Evolutionary conservation across 2,797 vertebrate species (phyloP).

Genomic region (Enteromius unitaeniatus): DNA sequence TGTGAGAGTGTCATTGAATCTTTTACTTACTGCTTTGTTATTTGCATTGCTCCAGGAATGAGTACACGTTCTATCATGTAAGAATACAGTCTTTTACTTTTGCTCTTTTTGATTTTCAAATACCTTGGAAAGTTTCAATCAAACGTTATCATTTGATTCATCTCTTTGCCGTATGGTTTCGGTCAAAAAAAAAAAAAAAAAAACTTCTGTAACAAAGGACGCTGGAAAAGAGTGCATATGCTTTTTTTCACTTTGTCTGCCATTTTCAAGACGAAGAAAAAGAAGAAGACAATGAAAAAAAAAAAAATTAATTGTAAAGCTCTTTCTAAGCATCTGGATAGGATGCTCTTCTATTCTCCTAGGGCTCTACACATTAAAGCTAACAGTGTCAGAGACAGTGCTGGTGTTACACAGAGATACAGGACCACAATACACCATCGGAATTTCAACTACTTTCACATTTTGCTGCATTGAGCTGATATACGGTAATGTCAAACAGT

Average conservation of each 20-base stretch:
- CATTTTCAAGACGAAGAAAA: neutral
- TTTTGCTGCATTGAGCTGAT: constrained; percentile 31
- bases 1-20: neutral
- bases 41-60: neutral
- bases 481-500: neutral
- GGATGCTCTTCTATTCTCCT: constrained; percentile 9
- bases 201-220: neutral
- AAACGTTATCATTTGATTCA: neutral
- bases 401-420: constrained; percentile 24
- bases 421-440: constrained; percentile 12
- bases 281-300: neutral
- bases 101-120: neutral
- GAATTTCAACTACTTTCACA: constrained; percentile 39
- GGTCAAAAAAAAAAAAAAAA: neutral
- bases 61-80: neutral
- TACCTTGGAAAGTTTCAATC: constrained; percentile 3
- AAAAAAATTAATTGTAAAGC: neutral
- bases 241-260: neutral
- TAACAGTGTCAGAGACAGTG: constrained; percentile 12
- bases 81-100: neutral
- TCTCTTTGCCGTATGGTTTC: neutral
- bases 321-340: constrained; percentile 12
- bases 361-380: constrained; percentile 11
- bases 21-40: neutral
- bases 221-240: neutral